phyloP scores from a whole-genome alignment of 2,113 vertebrate genomes.

The Danionella cerebrum region DNA sequence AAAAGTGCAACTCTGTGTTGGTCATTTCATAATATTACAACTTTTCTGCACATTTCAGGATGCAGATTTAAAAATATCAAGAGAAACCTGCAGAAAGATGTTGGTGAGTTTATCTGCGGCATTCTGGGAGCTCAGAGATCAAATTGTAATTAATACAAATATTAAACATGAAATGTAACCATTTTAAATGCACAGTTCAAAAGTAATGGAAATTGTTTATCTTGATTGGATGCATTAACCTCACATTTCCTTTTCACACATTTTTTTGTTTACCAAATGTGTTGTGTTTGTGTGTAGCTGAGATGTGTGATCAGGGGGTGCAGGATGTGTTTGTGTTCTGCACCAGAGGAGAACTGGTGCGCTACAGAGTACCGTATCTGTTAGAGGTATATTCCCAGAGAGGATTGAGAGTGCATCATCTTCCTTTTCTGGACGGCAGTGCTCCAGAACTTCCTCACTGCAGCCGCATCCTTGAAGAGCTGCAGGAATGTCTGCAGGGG shows the following conservation, averaged over 20 bases:
- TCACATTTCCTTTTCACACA: neutral
- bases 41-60: slow-evolving; percentile 53
- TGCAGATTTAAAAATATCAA: slow-evolving; percentile 82
- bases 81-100: slow-evolving; percentile 78
- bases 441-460: slow-evolving; percentile 72
- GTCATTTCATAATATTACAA: neutral
- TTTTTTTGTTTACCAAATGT: neutral
- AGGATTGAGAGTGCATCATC: slow-evolving; percentile 72
- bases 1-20: neutral
- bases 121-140: too few relatives aligned
- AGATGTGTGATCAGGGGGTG: slow-evolving; percentile 73
- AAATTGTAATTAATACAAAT: too few relatives aligned
- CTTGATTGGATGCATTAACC: neutral
- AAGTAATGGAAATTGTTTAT: too few relatives aligned
- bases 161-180: too few relatives aligned
- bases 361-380: slow-evolving; percentile 79
- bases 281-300: slow-evolving; percentile 59
- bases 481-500: slow-evolving; percentile 68
- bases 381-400: slow-evolving; percentile 68
- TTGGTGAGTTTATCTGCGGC: slow-evolving; percentile 65
- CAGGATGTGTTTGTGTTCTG: slow-evolving; percentile 86
- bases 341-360: slow-evolving; percentile 77
- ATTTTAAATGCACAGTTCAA: too few relatives aligned
- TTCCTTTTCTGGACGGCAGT: slow-evolving; percentile 73
- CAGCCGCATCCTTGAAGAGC: slow-evolving; percentile 71